Conservation (phyloP, 2,888 invertebrate genomes). For the Zeuzera pyrina region DNA sequence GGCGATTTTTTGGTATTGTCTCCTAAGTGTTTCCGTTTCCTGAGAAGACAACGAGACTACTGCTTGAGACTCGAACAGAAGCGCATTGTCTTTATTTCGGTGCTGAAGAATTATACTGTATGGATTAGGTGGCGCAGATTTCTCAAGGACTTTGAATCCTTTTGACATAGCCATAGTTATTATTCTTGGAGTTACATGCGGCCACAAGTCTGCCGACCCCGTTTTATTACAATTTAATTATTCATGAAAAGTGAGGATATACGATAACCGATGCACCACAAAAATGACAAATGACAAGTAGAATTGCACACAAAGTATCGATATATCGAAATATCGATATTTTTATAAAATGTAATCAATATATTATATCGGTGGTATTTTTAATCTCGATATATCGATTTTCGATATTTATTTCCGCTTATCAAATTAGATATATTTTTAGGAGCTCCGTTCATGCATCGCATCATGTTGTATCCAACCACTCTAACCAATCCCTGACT, state of each 20-base stretch:
- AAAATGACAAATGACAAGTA: conserved; percentile 8
- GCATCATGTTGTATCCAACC: too few species aligned
- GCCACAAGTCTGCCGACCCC: conserved; percentile 48
- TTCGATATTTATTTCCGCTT: too few species aligned
- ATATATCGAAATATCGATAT: too few species aligned
- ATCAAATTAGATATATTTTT: too few species aligned
- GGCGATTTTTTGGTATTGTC: conserved; percentile 90
- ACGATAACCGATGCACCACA: conserved; percentile 12
- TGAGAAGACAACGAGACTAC: conserved; percentile 89
- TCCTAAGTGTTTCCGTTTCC: conserved; percentile 92
- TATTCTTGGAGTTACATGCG: conserved; percentile 23
- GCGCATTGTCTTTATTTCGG: conserved; percentile 86
- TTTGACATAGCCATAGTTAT: conserved; percentile 92
- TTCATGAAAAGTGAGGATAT: too few species aligned
- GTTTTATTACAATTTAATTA: too few species aligned
- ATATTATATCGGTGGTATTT: too few species aligned
- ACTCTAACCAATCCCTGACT: too few species aligned
- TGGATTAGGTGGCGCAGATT: conserved; percentile 87
- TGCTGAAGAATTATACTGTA: conserved; percentile 94
- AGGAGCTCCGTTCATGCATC: too few species aligned
- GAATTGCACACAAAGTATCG: too few species aligned
- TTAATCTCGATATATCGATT: too few species aligned
- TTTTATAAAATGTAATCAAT: too few species aligned
- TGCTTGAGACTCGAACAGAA: conserved; percentile 94
- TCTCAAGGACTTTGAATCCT: conserved; percentile 91